Evolutionary conservation across 2,888 invertebrate species (phyloP), one percentile per base, ranked within the genome.

Genomic region (Anaspis maculata): DNA sequence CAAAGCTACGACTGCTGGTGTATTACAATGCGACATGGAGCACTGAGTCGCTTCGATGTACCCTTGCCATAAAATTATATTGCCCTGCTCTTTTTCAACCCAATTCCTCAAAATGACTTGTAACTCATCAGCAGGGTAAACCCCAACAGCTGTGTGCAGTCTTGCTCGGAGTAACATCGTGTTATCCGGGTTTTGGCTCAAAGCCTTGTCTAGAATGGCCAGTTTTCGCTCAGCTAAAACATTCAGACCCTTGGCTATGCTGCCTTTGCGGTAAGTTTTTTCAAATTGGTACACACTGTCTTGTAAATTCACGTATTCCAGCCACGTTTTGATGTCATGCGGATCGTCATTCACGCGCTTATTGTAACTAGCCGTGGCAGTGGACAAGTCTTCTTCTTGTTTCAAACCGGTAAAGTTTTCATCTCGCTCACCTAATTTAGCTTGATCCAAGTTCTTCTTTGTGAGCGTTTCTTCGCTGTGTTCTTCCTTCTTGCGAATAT

Each of bases 1-100:
- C n/a, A 77, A 62, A 36, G 66, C 59, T 23, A 77, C 51, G 2
- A 79, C 74, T 43, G 68, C 68, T 1, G 74, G 71, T 1, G 74
- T 71, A 32, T 70, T 73, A 49, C 77, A 79, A 35, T 76, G 70
- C 0, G 77, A 74, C 70, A 79, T 74, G 0, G 78, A 77, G 39
- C 67, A 68, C 51, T 71, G 70, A 1, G 64, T 67, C 2, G 68
- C 61, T 55, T 69, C 70, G 13, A 74, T 69, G 32, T 69, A 68
- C 19, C 69, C 65, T 51, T 71, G 69, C 74, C 74, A 74, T 30
- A 71, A 53, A 27, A 66, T 60, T 14, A 66, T 64, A 41, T 66
- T 64, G n/a, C 56, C 57, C 25, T 65, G 61, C 48, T 73, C 70
- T 53, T 71, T 72, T 29, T 66, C 66, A 1, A 74, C 58, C 14